These are phyloP conservation scores for Dryoscopus gambensis DNA, from an alignment of 2,113 vertebrate species.

Conservation along the genomic window DNA sequence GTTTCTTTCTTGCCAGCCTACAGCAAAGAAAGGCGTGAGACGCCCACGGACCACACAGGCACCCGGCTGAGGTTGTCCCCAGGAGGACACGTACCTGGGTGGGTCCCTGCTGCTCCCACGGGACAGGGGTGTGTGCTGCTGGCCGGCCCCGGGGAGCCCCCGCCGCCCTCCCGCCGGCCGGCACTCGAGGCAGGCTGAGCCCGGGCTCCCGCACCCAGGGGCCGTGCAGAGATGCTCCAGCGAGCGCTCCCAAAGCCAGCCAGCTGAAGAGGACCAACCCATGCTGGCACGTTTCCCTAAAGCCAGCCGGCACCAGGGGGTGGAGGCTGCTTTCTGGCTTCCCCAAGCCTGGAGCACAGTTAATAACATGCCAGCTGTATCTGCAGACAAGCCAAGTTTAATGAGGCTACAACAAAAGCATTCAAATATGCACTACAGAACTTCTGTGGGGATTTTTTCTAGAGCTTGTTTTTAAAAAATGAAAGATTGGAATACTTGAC, in stretches of 20 bases:
- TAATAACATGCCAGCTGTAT: conserved; percentile 72
- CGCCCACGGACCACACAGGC: not conserved
- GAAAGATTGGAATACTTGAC: conserved; percentile 17
- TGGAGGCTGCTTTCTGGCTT: conserved; percentile 67
- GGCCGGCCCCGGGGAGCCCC: accelerated
- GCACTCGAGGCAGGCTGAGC: not conserved
- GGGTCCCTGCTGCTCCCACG: not conserved
- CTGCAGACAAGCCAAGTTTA: conserved; percentile 73
- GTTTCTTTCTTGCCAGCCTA: not conserved
- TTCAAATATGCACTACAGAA: conserved; percentile 64
- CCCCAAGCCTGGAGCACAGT: conserved; percentile 64
- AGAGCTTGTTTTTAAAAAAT: conserved; percentile 1
- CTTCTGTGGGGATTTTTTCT: conserved; percentile 52
- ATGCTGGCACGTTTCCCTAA: conserved; percentile 54
- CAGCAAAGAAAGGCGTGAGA: not conserved
- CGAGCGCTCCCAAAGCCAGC: conserved; percentile 23
- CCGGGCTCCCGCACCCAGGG: not conserved
- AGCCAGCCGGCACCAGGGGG: conserved; percentile 64
- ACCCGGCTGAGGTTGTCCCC: accelerated
- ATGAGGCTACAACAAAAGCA: conserved; percentile 71
- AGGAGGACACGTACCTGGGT: not conserved
- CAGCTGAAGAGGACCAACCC: conserved; percentile 59
- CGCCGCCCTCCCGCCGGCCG: accelerated
- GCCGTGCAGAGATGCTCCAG: not conserved
- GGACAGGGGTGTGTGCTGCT: accelerated